Evolutionary conservation across 2,113 vertebrate genomes (phyloP).

Genomic region (Vulpes vulpes): DNA sequence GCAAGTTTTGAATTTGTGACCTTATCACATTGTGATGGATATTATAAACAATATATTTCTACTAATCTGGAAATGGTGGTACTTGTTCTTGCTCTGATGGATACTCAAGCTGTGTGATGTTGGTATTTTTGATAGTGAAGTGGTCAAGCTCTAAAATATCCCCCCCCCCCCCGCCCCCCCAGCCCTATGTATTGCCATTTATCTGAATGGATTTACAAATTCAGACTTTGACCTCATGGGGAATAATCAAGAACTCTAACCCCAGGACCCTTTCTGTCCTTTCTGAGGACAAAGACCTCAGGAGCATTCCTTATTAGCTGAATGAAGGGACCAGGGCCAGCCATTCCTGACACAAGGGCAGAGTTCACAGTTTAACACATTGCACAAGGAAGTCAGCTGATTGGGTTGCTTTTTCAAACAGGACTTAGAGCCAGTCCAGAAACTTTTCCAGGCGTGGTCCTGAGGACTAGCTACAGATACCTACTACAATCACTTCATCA

Average conservation of each 20-base stretch:
- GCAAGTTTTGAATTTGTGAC: neutral
- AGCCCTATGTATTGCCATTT: neutral
- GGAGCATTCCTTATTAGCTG: neutral
- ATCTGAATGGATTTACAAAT: constrained; percentile 65
- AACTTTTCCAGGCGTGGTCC: constrained; percentile 81
- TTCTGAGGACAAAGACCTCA: constrained; percentile 10
- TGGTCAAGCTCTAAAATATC: neutral
- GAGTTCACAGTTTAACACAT: constrained; percentile 85
- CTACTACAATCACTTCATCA: constrained; percentile 82
- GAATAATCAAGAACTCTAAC: neutral
- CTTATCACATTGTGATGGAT: neutral
- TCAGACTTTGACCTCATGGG: constrained; percentile 58
- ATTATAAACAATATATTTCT: neutral
- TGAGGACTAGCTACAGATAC: constrained; percentile 74
- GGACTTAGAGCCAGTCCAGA: constrained; percentile 77
- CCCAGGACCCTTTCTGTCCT: neutral
- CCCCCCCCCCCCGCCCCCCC: neutral
- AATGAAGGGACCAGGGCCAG: constrained; percentile 14
- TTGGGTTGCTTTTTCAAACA: constrained; percentile 69
- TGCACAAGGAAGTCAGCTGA: constrained; percentile 86
- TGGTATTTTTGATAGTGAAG: constrained; percentile 43
- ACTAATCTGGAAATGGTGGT: neutral
- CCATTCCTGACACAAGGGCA: neutral
- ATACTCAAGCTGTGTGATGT: constrained; percentile 26
- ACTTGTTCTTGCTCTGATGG: constrained; percentile 16